A percentile compares a stretch with the other conserved stretches of the same genome.
Evolutionary conservation across 2,888 invertebrate genomes (phyloP).

Genomic region (Nemotelus nigrinus): DNA sequence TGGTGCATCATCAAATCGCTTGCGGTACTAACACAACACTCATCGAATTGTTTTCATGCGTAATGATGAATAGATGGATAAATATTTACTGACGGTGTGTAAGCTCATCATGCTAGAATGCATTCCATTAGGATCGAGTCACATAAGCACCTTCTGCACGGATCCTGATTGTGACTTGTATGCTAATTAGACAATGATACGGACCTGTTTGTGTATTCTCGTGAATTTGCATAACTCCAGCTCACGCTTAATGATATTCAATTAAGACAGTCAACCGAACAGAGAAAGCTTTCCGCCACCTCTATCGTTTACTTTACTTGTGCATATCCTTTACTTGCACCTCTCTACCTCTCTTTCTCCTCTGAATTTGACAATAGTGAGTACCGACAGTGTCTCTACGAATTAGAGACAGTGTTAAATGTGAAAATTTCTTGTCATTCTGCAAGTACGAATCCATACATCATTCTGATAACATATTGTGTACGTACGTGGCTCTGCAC

Average conservation of each 20-base stretch:
- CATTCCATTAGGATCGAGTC: neutral
- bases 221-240: constrained; percentile 47
- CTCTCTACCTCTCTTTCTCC: neutral
- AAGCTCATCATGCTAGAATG: constrained; percentile 24
- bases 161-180: constrained; percentile 35
- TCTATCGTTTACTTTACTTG: neutral
- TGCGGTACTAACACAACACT: neutral
- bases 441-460: constrained; percentile 46
- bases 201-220: constrained; percentile 47
- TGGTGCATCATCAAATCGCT: neutral
- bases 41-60: neutral
- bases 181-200: constrained; percentile 47
- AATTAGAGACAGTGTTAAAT: constrained; percentile 21
- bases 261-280: constrained; percentile 43
- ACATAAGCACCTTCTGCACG: constrained; percentile 17
- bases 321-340: neutral
- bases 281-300: constrained; percentile 21
- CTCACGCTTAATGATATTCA: constrained; percentile 47
- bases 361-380: constrained; percentile 18
- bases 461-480: constrained; percentile 48
- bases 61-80: constrained; percentile 7
- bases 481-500: constrained; percentile 30
- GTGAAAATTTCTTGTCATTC: constrained; percentile 28
- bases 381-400: constrained; percentile 15
- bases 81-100: constrained; percentile 8